Conservation (phyloP, 2,113 vertebrate genomes). For the Microcebus tavaratra region DNA sequence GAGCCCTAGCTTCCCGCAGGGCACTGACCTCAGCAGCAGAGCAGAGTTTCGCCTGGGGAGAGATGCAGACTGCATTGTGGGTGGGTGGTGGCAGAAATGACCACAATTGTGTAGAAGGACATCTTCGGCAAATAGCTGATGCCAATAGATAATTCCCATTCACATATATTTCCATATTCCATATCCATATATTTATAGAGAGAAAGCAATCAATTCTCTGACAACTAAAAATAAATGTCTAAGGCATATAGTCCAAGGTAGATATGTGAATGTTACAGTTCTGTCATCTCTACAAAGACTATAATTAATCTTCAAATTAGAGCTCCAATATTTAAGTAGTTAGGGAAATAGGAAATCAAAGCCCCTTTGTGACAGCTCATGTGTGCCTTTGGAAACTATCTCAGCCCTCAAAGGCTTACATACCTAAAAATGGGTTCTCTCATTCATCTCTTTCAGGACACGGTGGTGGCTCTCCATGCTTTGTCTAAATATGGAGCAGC, state of each 20-base stretch:
- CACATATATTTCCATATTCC: background rate
- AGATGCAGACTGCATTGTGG: background rate
- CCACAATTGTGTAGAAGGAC: background rate
- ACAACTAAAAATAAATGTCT: background rate
- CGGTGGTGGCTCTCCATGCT: constrained; percentile 85
- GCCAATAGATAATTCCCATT: background rate
- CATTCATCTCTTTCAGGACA: constrained; percentile 80
- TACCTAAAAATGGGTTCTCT: background rate
- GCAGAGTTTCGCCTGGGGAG: background rate
- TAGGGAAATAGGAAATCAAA: background rate
- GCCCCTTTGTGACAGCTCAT: too few relatives aligned
- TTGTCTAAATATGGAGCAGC: constrained; percentile 77
- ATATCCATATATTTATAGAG: background rate
- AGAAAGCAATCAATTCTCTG: background rate
- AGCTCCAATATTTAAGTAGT: background rate
- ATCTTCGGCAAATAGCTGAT: background rate
- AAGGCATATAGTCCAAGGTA: background rate
- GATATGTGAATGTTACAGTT: background rate
- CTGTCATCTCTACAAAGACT: background rate
- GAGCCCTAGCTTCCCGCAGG: background rate
- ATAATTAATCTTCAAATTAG: background rate
- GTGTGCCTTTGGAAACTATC: background rate
- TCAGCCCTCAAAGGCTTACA: background rate
- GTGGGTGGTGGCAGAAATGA: background rate
- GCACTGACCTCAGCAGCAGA: background rate